Percentiles rank a stretch among this genome's conserved stretches.
Conservation (phyloP, 1,140 invertebrate genomes). For the Leptinotarsa undecemlineata region DNA sequence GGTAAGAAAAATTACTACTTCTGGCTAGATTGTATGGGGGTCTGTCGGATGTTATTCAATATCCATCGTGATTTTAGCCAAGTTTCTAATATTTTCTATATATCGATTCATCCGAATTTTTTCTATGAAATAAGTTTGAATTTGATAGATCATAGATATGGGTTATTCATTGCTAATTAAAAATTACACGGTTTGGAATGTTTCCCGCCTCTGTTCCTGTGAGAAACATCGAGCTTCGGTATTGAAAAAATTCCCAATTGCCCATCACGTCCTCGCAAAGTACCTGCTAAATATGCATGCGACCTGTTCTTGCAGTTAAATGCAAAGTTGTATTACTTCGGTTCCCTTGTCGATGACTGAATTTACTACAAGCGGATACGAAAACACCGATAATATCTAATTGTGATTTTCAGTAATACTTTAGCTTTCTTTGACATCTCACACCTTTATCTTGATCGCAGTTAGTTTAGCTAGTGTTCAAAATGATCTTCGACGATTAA, state of each 20-base stretch:
- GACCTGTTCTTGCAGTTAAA: conserved; percentile 2
- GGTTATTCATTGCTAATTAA: too few species aligned
- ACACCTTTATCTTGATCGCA: neutral
- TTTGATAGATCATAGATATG: too few species aligned
- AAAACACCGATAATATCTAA: neutral
- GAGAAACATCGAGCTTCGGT: conserved; percentile 1
- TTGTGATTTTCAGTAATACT: conserved; percentile 1
- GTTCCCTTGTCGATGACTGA: neutral
- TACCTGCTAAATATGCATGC: conserved; percentile 2
- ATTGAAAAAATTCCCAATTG: neutral
- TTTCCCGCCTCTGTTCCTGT: neutral
- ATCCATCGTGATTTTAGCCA: too few species aligned
- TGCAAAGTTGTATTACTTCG: conserved; percentile 1
- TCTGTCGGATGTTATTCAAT: too few species aligned
- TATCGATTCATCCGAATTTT: too few species aligned
- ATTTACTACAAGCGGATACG: conserved; percentile 5
- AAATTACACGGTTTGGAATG: too few species aligned
- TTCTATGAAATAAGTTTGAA: too few species aligned
- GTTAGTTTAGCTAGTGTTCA: neutral
- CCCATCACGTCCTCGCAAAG: neutral
- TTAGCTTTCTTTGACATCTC: neutral
- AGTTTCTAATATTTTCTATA: too few species aligned
- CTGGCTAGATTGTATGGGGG: too few species aligned
- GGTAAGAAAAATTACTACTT: too few species aligned
- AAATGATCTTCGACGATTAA: too few species aligned